Evolutionary conservation across 2,888 invertebrate species (phyloP), one percentile per base, ranked within the genome.

Genomic region (Hyposoter dolosus): DNA sequence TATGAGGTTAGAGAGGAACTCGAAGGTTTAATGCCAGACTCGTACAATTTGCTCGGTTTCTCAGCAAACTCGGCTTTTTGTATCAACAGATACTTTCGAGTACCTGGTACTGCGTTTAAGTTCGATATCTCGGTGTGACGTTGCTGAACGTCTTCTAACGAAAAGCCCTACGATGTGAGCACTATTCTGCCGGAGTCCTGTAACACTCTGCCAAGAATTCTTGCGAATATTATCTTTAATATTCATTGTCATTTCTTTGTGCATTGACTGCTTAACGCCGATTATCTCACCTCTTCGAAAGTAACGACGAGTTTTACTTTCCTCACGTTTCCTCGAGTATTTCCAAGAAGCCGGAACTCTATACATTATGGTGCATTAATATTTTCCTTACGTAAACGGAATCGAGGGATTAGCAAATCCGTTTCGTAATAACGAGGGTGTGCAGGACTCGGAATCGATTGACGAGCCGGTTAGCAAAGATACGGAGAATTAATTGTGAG

Each of bases 351-450:
- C 83, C 45, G 77, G 65, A 56, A 66, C 28, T 50, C 19, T 65
- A 72, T 40, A 40, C 19, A 40, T 40, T 40, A 10, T 63, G 17
- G 47, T 69, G 35, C 68, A 81, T 75, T 68, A 35, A 82, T 76
- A 76, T 82, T 82, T 82, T 69, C 76, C 50, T 60, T 63, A 69
- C 40, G 69, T 45, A 76, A 76, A 82, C 82, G 45, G 72, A 74
- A 43, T 72, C 12, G 32, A 45, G 19, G 10, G 66, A 28, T 56
- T 72, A 35, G 66, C 74, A 65, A 66, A 75, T 60, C 19, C 40
- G 15, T 40, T 66, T 53, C 74, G 65, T 79, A 66, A 74, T 47
- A 50, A 40, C n/a, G 60, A 69, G 45, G 53, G 9, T 7, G 9
- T 43, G 9, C 40, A 2, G 17, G 19, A 72, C 53, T 71, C 53